Evolutionary conservation across 1,140 invertebrate species (phyloP), one percentile per base, ranked within the genome.

Genomic region (Lordiphosa mommai): DNA sequence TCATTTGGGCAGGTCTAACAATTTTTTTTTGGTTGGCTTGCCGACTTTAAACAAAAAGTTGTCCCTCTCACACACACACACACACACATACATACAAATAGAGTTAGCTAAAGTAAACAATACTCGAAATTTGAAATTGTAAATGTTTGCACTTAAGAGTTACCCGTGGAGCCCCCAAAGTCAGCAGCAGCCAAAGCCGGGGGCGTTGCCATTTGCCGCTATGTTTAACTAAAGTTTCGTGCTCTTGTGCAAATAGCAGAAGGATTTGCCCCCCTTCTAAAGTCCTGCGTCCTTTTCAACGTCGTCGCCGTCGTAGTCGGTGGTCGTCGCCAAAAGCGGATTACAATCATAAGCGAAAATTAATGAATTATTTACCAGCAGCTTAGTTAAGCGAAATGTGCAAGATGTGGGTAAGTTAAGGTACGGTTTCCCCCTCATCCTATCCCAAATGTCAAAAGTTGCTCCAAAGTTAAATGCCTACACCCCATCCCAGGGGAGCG

Each of bases 311-410:
- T 23, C 55, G 20, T 32, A 23, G 14, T 38, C 51, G 38, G 53
- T 51, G 61, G 65, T 49, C 61, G 49, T 55, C 32, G 46, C 40
- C 63, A 57, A 51, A 66, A 76, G 61, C 66, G 57, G 49, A 76
- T 74, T 76, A 71, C 66, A 76, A 76, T 70, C 66, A 76, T 71
- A 76, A 76, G 72, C 72, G 72, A 76, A 76, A 61, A 70, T 74
- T 76, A 74, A 73, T 72, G 40, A 43, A 43, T 43, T 43, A 43
- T 43, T 43, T 43, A 43, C 40, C 40, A 43, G 40, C 40, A 43
- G 40, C 40, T 43, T 43, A 43, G 40, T 43, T 43, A 43, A 43
- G 40, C 40, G 40, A 43, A 27, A 43, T 43, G 40, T 27, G 40
- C 40, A 27, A 43, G 20, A 43, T 43, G 40, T 43, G 20, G 40